Base-by-base conservation (phyloP, 2,888 invertebrate species). In the Acronicta leporina region DNA sequence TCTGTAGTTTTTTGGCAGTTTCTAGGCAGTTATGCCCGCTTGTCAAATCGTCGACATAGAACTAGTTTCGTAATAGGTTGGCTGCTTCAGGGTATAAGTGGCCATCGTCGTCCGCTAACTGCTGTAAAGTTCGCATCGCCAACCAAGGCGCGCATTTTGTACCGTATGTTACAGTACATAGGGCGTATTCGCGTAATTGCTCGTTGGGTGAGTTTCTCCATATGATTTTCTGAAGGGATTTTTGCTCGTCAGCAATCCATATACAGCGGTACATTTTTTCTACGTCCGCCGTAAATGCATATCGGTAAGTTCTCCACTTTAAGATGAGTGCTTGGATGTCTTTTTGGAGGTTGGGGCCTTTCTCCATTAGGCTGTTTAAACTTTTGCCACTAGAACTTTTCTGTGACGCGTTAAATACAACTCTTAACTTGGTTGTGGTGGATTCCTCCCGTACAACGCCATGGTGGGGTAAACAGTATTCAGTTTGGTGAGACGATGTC, bases 101-200 rank as follows among this genome's bases (percentile, higher is more conserved):
- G 8, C 48, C 48, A 9, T 55, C 55, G 35, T 55, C 55, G 16
- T 14, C n/a, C 1, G 30, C 35, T 11, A 55, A 38, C 53, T 62
- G 61, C 35, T 51, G 38, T 43, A 62, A 15, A 13, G 61, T 62
- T 33, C 61, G 55, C 30, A 20, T 63, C 50, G 55, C 67, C 44
- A 30, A 62, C 63, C 11, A 66, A 41, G 27, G 27, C 27, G 27
- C 6, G 27, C 27, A 27, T 27, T 27, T 27, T 27, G 27, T 27
- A 27, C 27, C 46, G 33, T 58, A 51, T n/a, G 41, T 47, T 25
- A 71, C 68, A 8, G 52, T 52, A 9, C 27, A 43, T 44, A 52
- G 14, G 16, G 30, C 9, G 20, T 49, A 49, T 40, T 49, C 49
- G 5, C 20, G 52, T 35, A 52, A 13, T 35, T 11, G 33, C 10